Percentiles rank a stretch among this genome's conserved stretches.
Conservation (phyloP, 2,888 invertebrate genomes). For the Beris chalybata region DNA sequence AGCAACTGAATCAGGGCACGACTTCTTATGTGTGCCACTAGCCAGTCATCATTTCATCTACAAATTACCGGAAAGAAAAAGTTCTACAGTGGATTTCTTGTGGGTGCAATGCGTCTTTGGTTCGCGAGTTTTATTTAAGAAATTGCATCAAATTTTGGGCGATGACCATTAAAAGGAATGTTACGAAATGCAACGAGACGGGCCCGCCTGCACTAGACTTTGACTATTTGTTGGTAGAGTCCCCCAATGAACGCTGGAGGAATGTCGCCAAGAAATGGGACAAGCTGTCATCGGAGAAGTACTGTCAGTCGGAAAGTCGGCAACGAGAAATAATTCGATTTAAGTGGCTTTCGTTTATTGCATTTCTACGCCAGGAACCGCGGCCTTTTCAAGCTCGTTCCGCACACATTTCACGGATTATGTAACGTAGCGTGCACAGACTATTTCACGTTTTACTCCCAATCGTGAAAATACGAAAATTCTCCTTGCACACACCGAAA, state of each 20-base stretch:
- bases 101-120: no score
- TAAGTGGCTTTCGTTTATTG: slow-evolving; percentile 13
- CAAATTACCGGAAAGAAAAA: slow-evolving; percentile 1
- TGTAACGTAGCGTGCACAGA: no score
- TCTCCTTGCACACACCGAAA: no score
- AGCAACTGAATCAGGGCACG: slow-evolving; percentile 28
- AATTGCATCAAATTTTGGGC: no score
- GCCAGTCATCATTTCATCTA: slow-evolving; percentile 15
- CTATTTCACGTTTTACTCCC: no score
- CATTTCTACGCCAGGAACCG: slow-evolving; percentile 22
- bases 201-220: no score
- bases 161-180: no score
- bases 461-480: no score
- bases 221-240: not conserved
- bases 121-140: no score
- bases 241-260: not conserved
- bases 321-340: not conserved
- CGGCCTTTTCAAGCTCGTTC: not conserved
- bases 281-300: slow-evolving; percentile 11
- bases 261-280: slow-evolving; percentile 1
- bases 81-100: not conserved
- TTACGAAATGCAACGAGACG: no score
- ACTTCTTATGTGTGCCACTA: slow-evolving; percentile 15
- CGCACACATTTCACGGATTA: no score
- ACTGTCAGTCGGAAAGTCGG: slow-evolving; percentile 1